Evolutionary conservation across 2,113 vertebrate species (phyloP).

Genomic region (Zapornia atra): DNA sequence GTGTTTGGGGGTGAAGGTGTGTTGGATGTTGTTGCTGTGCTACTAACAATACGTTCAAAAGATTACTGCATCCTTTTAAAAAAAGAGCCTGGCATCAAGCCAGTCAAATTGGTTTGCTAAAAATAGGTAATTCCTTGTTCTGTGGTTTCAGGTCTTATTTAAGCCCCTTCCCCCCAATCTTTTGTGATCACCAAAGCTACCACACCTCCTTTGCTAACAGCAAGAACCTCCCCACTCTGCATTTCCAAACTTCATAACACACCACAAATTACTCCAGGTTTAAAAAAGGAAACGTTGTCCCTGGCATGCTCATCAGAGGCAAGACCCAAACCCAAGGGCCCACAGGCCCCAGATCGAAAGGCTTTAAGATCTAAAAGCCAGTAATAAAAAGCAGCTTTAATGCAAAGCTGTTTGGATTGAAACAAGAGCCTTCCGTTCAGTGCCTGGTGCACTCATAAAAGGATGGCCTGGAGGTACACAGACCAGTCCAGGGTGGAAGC

Average conservation of each 20-base stretch:
- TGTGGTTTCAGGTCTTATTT: neutral
- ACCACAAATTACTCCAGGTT: neutral
- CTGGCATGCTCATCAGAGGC: neutral
- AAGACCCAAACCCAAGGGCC: neutral
- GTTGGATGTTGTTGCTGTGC: neutral
- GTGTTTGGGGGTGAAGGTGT: neutral
- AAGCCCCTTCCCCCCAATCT: neutral
- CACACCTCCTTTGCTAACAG: neutral
- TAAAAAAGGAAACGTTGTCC: neutral
- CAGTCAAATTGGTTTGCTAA: neutral
- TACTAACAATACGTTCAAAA: conserved; percentile 12
- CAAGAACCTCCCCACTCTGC: neutral
- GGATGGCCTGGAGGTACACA: neutral
- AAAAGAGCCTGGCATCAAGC: neutral
- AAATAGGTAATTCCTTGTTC: neutral
- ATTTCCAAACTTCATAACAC: neutral
- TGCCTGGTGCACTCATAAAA: neutral
- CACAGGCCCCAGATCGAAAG: neutral
- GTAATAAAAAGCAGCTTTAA: conserved; percentile 62
- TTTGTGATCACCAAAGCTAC: neutral
- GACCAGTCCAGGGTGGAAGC: neutral
- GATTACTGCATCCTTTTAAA: neutral
- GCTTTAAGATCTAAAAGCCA: conserved; percentile 33
- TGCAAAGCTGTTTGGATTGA: neutral
- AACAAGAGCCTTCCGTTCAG: conserved; percentile 9